Evolutionary conservation across 2,888 invertebrate species (phyloP).

Genomic region (Rhimphoctona megacephalus): DNA sequence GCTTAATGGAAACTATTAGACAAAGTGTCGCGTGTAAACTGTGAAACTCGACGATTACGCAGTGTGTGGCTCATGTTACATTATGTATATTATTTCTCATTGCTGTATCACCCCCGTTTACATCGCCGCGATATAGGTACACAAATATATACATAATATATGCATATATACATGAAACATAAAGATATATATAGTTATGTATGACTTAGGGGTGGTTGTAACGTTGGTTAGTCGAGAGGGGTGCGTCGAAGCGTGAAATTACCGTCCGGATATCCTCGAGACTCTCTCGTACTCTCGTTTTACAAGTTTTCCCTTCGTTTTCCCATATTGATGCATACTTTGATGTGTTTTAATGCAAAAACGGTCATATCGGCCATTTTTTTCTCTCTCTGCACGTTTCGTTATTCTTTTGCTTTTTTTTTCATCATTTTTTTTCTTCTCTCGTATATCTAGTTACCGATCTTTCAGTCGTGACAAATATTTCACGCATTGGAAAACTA

Average conservation of each 20-base stretch:
- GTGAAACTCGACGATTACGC: conserved; percentile 55
- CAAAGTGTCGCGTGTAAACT: conserved; percentile 42
- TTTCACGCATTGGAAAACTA: not conserved
- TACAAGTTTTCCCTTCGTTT: conserved; percentile 43
- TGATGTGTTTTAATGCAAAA: conserved; percentile 49
- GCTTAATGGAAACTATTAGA: conserved; percentile 54
- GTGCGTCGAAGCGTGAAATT: conserved; percentile 83
- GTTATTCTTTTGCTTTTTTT: not conserved
- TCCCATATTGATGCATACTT: conserved; percentile 41
- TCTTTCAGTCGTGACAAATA: not conserved
- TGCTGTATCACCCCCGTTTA: conserved; percentile 40
- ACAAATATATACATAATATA: conserved; percentile 13
- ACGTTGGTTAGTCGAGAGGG: conserved; percentile 80
- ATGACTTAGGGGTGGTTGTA: conserved; percentile 65
- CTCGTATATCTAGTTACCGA: not conserved
- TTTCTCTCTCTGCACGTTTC: not conserved
- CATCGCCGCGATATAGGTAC: conserved; percentile 35
- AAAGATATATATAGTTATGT: conserved; percentile 43
- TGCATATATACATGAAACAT: conserved; percentile 28
- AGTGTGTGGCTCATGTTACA: conserved; percentile 41
- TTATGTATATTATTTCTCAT: conserved; percentile 59
- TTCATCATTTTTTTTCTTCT: conserved; percentile 9
- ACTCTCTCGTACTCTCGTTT: conserved; percentile 54
- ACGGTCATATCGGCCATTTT: conserved; percentile 7
- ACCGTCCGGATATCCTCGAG: conserved; percentile 77